These are phyloP conservation scores for Nephrotoma guestfalica DNA, from an alignment of 2,888 invertebrate species.

Conservation along the genomic window DNA sequence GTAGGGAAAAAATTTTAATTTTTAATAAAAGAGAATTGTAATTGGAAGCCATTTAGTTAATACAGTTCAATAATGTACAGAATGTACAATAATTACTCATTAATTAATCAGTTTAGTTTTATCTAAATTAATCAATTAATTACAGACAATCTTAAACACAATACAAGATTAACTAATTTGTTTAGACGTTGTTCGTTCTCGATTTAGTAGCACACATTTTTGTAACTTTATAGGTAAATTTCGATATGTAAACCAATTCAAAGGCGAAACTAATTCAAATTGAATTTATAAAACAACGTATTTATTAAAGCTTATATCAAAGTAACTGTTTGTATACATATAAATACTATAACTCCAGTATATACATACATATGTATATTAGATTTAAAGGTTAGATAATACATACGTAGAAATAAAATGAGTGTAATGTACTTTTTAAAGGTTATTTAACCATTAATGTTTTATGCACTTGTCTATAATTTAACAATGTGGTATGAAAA, in stretches of 20 bases:
- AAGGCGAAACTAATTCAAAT: neutral
- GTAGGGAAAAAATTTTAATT: neutral
- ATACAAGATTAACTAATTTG: neutral
- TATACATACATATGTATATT: neutral
- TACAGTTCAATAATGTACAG: neutral
- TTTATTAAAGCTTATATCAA: neutral
- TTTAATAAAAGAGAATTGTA: neutral
- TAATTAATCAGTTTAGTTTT: neutral
- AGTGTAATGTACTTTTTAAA: neutral
- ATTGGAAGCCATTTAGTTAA: neutral
- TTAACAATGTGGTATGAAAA: neutral
- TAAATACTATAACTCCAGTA: neutral
- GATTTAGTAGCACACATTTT: neutral
- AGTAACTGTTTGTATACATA: neutral
- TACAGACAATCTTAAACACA: neutral
- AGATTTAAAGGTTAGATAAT: neutral
- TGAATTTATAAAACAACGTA: neutral
- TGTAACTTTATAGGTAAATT: neutral
- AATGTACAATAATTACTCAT: neutral
- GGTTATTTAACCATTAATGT: neutral
- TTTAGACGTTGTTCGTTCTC: neutral
- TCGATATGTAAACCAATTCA: neutral
- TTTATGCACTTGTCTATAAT: neutral
- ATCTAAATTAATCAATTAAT: neutral
- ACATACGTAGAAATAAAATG: neutral